Percentiles rank a stretch among this genome's conserved stretches.
Evolutionary conservation across 2,113 vertebrate species (phyloP).

Genomic region (Phoxinus phoxinus): DNA sequence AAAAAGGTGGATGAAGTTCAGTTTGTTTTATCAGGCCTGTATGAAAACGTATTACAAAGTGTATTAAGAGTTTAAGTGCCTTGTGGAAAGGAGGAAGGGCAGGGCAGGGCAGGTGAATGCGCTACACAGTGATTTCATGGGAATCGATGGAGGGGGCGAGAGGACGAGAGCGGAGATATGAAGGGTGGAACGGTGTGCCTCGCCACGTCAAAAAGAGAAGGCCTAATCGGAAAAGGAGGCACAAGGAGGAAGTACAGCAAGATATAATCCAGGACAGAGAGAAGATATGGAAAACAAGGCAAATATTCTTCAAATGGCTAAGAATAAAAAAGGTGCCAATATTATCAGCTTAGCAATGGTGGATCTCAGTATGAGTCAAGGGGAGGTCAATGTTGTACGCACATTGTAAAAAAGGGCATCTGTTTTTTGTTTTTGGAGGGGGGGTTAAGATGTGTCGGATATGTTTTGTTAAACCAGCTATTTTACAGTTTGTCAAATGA

Average conservation of each 20-base stretch:
- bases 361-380: conserved; percentile 31
- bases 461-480: neutral
- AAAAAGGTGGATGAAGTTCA: neutral
- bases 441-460: neutral
- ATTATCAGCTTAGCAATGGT: conserved; percentile 35
- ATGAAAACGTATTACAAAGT: neutral
- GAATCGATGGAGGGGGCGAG: neutral
- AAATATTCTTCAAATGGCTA: neutral
- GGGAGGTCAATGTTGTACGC: neutral
- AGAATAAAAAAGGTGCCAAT: conserved; percentile 12
- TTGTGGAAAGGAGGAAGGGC: conserved; percentile 5
- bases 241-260: conserved; percentile 34
- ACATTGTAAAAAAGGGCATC: neutral
- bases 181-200: conserved; percentile 3
- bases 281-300: conserved; percentile 30
- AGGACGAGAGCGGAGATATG: neutral
- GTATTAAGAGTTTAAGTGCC: conserved; percentile 18
- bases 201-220: conserved; percentile 29
- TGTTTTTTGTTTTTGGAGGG: neutral
- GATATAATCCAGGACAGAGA: conserved; percentile 59
- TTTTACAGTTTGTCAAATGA: neutral
- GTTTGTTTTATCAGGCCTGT: neutral
- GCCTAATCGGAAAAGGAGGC: conserved; percentile 42
- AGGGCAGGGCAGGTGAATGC: conserved; percentile 2
- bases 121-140: conserved; percentile 43